Evolutionary conservation across 53 echinoderm and acorn worm genomes (phyloP), one percentile per base, ranked within the genome.

Genomic region (Holothuria scabra): DNA sequence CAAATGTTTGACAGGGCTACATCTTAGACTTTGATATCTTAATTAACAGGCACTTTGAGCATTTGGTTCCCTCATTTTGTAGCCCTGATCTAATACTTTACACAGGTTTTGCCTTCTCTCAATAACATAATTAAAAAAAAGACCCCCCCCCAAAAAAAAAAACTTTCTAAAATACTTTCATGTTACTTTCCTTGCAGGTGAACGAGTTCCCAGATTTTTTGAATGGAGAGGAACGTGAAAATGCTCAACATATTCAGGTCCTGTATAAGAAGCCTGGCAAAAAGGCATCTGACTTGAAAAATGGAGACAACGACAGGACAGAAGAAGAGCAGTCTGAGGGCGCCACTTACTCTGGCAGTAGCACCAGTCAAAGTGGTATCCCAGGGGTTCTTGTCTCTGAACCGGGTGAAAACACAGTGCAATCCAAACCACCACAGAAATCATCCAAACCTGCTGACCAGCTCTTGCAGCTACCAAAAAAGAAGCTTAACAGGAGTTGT

Each of bases 191-290:
- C n/a, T 84, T 59, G 12, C 83, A 97, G 97, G 92, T 97, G 19
- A 97, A 97, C 85, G 92, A 97, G 59, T 94, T 92, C 85, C 97
- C 97, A n/a, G 97, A 97, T 18, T 97, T 97, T 56, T 86, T 97
- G 18, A 90, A 88, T 68, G 97, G 97, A 21, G 97, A 97, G 32
- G 92, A 90, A 48, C 83, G 97, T 38, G 97, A 91, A 56, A 97
- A 94, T 65, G 78, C 93, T 5, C 92, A 94, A 81, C 97, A 97
- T 80, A 92, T 97, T 46, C 83, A 56, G 74, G 87, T 97, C 52
- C 89, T 91, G 33, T 93, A 95, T 67, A 71, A 83, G 46, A 85
- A 88, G 83, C 78, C 88, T 22, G 49, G 58, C 49, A 92, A 76
- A 79, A 87, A 85, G 32, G 78, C 62, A 20, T 59, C 66, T 13